Evolutionary conservation across 2,113 vertebrate species (phyloP).

Genomic region (Coregonus clupeaformis): DNA sequence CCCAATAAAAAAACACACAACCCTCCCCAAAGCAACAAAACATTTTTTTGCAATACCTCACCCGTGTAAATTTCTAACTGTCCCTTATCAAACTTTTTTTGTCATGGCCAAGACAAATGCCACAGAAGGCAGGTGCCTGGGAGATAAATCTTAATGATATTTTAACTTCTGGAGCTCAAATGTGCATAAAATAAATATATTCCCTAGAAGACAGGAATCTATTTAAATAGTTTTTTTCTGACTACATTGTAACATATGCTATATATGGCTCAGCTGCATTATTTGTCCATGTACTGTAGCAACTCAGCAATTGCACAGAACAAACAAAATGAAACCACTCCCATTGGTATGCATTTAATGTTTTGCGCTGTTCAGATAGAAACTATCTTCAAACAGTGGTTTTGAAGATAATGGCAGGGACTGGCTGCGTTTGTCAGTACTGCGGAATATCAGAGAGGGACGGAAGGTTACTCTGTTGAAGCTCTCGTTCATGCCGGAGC

Average conservation of each 20-base stretch:
- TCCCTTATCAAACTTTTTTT: no score
- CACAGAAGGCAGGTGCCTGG: background rate
- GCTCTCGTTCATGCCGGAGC: constrained; percentile 44
- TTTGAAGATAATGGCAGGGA: constrained; percentile 55
- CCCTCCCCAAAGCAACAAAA: no score
- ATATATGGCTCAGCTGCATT: constrained; percentile 25
- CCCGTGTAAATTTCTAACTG: no score
- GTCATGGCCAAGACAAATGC: background rate
- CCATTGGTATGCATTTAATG: constrained; percentile 70
- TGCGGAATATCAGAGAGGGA: constrained; percentile 44
- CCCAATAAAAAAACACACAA: no score
- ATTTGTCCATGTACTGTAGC: constrained; percentile 51
- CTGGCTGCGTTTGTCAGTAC: constrained; percentile 52
- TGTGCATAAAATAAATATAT: background rate
- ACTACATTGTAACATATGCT: background rate
- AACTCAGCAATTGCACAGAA: constrained; percentile 59
- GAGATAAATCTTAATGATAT: background rate
- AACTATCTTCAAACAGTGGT: constrained; percentile 65
- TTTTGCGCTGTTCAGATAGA: constrained; percentile 62
- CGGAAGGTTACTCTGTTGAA: constrained; percentile 55
- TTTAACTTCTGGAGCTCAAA: background rate
- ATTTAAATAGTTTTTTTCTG: background rate
- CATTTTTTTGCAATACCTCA: no score
- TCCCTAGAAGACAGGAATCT: background rate
- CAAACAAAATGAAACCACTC: constrained; percentile 65